Evolutionary conservation across 2,113 vertebrate species (phyloP), one percentile per base, ranked within the genome.

Genomic region (Dinomys branickii): DNA sequence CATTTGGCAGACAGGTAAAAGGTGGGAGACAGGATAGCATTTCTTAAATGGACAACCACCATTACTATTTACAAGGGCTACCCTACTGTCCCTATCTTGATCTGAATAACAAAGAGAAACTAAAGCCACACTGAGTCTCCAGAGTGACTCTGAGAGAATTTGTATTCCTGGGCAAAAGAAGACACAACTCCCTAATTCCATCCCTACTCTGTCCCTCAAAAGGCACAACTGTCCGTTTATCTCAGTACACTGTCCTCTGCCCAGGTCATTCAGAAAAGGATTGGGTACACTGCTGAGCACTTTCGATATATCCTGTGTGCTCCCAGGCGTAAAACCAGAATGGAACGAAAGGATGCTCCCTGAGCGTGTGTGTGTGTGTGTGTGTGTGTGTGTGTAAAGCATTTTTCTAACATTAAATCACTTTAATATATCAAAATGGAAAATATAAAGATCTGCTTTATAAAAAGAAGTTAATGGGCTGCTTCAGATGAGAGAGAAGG

Each of bases 91-190:
- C 13, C 50, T 67, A n/a, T 82, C 67, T 85, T 69, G 65, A 96
- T 89, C 75, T 92, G 28, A 87, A 58, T 26, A 82, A 24, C 73
- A 85, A 65, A 91, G 58, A 92, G 90, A 94, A 96, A 77, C 38
- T 44, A 12, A 3, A 78, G 50, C 12, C 44, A 22, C 8, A 30
- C 44, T 63, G 3, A 7, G 26, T 73, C 83, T 94, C 82, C 47
- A 54, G 1, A 0, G 47, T 20, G 50, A 89, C 47, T 41, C 41
- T 22, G 10, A 58, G 24, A 84, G 3, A 30, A 56, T 58, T 22
- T 4, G 19, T 3, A 17, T 71, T 50, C 61, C 14, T 5, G 11
- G 30, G 52, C 19, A 91, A 59, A 85, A 30, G 81, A 63, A 90
- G 35, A 35, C 41, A 52, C n/a, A 52, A 17, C 33, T 87, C 33